A percentile compares a stretch with the other conserved stretches of the same genome.
These are phyloP conservation scores for Lepus americanus DNA, from an alignment of 2,113 vertebrate genomes.

Conservation along the genomic window DNA sequence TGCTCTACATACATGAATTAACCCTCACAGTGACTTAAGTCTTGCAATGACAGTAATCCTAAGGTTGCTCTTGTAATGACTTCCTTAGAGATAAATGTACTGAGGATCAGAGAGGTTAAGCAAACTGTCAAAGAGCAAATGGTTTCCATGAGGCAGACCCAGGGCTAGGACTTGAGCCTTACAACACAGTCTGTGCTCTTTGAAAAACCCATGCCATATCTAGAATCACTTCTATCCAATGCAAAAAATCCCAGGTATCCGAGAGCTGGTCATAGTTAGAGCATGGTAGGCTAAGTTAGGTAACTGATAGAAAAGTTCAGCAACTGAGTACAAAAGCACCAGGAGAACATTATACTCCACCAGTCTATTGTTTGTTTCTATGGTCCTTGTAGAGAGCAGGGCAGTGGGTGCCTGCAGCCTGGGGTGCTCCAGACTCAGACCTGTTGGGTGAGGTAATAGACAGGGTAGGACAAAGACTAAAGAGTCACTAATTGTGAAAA, in stretches of 20 bases:
- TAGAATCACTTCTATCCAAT: background rate
- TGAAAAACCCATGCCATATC: background rate
- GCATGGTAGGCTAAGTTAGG: background rate
- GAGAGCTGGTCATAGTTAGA: background rate
- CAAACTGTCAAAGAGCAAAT: constrained; percentile 15
- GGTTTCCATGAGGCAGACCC: background rate
- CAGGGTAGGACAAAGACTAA: background rate
- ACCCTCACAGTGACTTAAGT: constrained; percentile 10
- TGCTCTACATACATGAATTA: background rate
- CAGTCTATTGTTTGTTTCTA: background rate
- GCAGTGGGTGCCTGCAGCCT: background rate
- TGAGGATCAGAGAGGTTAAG: background rate
- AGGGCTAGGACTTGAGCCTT: background rate
- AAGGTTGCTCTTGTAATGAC: background rate
- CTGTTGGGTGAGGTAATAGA: background rate
- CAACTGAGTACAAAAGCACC: background rate
- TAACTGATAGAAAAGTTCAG: constrained; percentile 21
- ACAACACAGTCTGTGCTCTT: background rate
- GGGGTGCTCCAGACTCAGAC: background rate
- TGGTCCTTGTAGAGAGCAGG: background rate
- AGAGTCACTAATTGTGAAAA: background rate
- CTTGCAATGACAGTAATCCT: constrained; percentile 26
- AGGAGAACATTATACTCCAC: background rate
- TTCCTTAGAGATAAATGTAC: constrained; percentile 32
- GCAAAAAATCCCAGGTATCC: constrained; percentile 7